Conservation (phyloP, 2,113 vertebrate genomes). For the Parus major region DNA sequence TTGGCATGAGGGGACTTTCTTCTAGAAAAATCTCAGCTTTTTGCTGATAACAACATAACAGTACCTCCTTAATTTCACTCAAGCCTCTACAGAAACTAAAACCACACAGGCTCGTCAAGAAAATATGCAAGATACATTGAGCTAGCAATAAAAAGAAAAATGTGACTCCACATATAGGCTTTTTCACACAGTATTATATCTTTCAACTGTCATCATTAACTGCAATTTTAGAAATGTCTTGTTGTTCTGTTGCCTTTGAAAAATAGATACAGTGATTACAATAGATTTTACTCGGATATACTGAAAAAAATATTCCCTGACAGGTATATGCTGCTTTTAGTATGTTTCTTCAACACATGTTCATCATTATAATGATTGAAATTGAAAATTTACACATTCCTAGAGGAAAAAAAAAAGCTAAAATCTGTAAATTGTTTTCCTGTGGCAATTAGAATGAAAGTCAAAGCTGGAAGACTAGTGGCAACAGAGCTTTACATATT, state of each 20-base stretch:
- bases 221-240: background rate
- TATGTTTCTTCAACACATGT: constrained; percentile 43
- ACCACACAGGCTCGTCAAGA: constrained; percentile 12
- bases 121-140: background rate
- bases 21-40: constrained; percentile 20
- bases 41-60: background rate
- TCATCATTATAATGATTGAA: constrained; percentile 62
- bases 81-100: background rate
- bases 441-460: constrained; percentile 69
- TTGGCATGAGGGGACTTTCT: background rate
- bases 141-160: constrained; percentile 31
- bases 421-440: constrained; percentile 66
- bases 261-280: constrained; percentile 42
- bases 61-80: constrained; percentile 11
- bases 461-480: constrained; percentile 54
- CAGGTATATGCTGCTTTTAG: constrained; percentile 50
- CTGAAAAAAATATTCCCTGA: constrained; percentile 29
- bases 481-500: constrained; percentile 53
- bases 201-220: constrained; percentile 59
- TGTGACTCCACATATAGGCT: background rate
- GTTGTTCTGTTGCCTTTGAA: constrained; percentile 35
- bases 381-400: constrained; percentile 62
- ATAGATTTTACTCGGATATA: constrained; percentile 23
- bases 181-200: constrained; percentile 12
- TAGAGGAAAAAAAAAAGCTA: background rate